Evolutionary conservation across 2,797 vertebrate species (phyloP), one percentile per base, ranked within the genome.

Genomic region (Amniataba percoides): DNA sequence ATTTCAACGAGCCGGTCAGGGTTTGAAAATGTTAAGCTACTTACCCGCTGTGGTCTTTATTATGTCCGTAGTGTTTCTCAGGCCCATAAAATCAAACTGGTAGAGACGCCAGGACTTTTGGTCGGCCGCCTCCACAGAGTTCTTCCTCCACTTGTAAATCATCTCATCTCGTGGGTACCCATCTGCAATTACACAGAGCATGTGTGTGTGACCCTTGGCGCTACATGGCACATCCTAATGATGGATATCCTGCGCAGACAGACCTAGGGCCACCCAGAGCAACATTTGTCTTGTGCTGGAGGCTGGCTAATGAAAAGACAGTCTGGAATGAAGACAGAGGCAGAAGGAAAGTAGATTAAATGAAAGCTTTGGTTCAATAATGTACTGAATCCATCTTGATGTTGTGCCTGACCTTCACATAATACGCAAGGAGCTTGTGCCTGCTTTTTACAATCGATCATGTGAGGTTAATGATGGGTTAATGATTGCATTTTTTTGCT

Each of bases 41-140:
- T 60, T 93, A 98, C 98, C 97, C 95, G 98, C 95, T 70, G 96
- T 96, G 0, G 98, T 99, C 81, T 96, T 96, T 85, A 99, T 93
- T 34, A 96, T 89, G 82, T 97, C 96, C 0, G 97, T 96, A 2
- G 97, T 98, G 89, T 99, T 99, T 85, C 97, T 95, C 83, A 99
- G 95, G 70, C 98, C 98, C 97, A 97, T 96, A 86, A 99, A 99
- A 78, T 99, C 97, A 92, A 99, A 99, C 90, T 99, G 98, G 89
- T 99, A 99, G 21, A 99, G 97, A 69, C 97, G 94, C 98, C 98
- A 99, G 75, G 97, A 97, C 83, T 98, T 98, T 89, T 98, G 97
- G 90, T 99, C 97, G 1, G 97, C 94, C 8, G 97, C 96, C 84
- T 97, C 96, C 75, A 99, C 97, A 0, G 98, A 99, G 83, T 98